Conservation (phyloP, 30 jellyfish, hydroid and myxozoan genomes). For the Hydractinia symbiolongicarpus region DNA sequence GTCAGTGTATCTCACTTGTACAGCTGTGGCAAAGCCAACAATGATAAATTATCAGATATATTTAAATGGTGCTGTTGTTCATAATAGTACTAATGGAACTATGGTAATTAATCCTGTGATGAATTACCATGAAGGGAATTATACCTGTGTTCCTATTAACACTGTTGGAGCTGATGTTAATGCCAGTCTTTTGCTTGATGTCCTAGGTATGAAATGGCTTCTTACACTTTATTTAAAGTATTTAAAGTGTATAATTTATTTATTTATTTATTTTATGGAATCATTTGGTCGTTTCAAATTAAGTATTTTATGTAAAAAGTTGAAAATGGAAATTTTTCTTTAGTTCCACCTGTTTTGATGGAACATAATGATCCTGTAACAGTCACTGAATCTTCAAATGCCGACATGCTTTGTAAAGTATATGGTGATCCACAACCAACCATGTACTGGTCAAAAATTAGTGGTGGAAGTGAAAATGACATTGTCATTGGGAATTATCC, state of each 20-base stretch:
- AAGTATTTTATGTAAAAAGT: background rate
- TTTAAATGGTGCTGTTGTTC: background rate
- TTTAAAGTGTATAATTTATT: background rate
- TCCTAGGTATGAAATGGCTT: background rate
- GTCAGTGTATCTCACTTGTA: background rate
- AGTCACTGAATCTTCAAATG: background rate
- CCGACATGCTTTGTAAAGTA: background rate
- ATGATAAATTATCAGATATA: constrained; percentile 1
- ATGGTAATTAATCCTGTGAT: constrained; percentile 2
- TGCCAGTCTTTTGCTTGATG: constrained; percentile 2
- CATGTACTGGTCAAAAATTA: constrained; percentile 12
- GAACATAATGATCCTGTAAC: background rate
- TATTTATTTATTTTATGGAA: background rate
- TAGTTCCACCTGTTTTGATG: constrained; percentile 10
- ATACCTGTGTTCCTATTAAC: constrained; percentile 7
- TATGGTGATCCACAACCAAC: constrained; percentile 15
- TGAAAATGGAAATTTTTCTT: background rate
- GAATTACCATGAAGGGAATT: background rate
- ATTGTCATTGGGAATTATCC: background rate
- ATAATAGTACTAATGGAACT: background rate
- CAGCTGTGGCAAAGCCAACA: background rate
- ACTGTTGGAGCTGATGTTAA: background rate
- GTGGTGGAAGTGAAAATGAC: constrained; percentile 9
- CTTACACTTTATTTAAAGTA: background rate
- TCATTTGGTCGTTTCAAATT: background rate